Percentiles rank a stretch among this genome's conserved stretches.
Evolutionary conservation across 2,113 vertebrate species (phyloP).

Genomic region (Nothoprocta perdicaria): DNA sequence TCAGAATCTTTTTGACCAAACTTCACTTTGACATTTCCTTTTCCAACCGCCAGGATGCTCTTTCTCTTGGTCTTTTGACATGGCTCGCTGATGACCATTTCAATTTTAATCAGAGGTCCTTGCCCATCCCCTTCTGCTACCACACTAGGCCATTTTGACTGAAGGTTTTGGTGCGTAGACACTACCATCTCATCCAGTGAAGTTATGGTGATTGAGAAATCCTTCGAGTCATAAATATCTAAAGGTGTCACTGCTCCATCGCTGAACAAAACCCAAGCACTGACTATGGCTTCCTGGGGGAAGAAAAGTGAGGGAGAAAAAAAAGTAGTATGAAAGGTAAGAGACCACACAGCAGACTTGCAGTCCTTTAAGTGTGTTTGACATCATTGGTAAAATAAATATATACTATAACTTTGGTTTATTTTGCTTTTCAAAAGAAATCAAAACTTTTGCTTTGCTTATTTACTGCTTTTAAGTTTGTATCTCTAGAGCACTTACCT

Average conservation of each 20-base stretch:
- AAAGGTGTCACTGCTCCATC: constrained; percentile 92
- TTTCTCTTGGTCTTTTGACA: constrained; percentile 97
- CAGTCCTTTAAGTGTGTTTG: neutral
- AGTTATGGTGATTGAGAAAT: constrained; percentile 86
- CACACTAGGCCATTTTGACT: constrained; percentile 83
- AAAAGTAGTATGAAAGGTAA: neutral
- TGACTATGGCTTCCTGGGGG: constrained; percentile 89
- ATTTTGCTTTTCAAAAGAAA: neutral
- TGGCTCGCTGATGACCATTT: constrained; percentile 92
- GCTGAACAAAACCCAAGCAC: constrained; percentile 93
- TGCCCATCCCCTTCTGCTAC: constrained; percentile 92
- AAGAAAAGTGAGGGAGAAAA: neutral
- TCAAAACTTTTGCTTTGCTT: neutral
- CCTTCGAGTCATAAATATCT: constrained; percentile 93
- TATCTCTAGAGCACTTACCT: neutral
- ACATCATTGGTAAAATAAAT: neutral
- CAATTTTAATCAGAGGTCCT: constrained; percentile 88
- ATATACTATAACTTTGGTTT: neutral
- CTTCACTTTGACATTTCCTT: constrained; percentile 87
- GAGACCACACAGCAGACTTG: neutral
- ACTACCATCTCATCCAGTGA: constrained; percentile 91
- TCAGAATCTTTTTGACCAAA: constrained; percentile 82
- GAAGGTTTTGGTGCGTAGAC: constrained; percentile 82
- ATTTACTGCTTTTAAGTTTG: neutral
- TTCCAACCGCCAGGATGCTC: constrained; percentile 88